phyloP scores from a whole-genome alignment of 2,888 invertebrate species.

The Sinohyriopsis cumingii region DNA sequence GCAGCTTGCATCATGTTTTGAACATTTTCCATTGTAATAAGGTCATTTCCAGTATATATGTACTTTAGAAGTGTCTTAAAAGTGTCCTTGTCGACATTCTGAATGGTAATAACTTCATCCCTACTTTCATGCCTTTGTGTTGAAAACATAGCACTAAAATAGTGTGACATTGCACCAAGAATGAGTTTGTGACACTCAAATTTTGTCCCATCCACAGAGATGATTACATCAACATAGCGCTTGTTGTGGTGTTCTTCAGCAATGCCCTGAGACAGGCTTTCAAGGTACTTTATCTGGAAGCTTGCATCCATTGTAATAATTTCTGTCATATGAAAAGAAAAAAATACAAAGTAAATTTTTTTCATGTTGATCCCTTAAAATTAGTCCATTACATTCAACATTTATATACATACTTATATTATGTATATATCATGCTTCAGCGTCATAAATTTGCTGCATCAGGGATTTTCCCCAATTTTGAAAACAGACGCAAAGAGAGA shows the following conservation, averaged over 20 bases:
- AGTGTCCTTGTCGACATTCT: slow-evolving; percentile 79
- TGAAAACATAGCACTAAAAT: slow-evolving; percentile 41
- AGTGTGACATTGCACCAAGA: slow-evolving; percentile 39
- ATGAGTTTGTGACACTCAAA: slow-evolving; percentile 44
- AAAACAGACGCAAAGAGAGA: too few species aligned
- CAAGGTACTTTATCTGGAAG: slow-evolving; percentile 25
- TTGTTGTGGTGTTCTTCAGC: slow-evolving; percentile 31
- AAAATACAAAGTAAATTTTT: too few species aligned
- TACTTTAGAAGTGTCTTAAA: slow-evolving; percentile 86
- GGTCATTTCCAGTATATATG: slow-evolving; percentile 85
- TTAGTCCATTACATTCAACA: too few species aligned
- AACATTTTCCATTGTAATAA: slow-evolving; percentile 84
- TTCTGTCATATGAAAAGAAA: too few species aligned
- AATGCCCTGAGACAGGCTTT: slow-evolving; percentile 38
- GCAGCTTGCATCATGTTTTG: slow-evolving; percentile 81
- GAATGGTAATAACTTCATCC: slow-evolving; percentile 33
- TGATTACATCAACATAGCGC: slow-evolving; percentile 36
- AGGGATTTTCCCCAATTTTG: too few species aligned
- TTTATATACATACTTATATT: too few species aligned
- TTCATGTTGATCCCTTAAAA: too few species aligned
- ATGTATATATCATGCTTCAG: too few species aligned
- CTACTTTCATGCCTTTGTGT: slow-evolving; percentile 18
- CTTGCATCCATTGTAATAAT: slow-evolving; percentile 12
- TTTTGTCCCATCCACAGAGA: slow-evolving; percentile 31
- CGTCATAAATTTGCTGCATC: too few species aligned